Base-by-base conservation (phyloP, 2,797 vertebrate species). In the Enteromius afrohamiltoni region DNA sequence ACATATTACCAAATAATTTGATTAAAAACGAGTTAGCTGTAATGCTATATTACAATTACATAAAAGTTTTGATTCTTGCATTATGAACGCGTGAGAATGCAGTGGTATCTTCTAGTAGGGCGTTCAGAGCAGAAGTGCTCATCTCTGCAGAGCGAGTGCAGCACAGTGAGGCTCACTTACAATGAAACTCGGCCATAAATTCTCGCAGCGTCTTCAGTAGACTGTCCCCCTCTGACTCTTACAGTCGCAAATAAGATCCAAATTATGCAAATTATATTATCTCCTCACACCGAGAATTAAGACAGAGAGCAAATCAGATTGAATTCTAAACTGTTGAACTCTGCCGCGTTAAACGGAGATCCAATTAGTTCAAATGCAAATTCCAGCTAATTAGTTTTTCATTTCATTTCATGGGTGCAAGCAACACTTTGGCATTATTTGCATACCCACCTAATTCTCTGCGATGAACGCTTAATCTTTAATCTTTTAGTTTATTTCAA, bases 351-450 rank as follows among this genome's bases (percentile, higher is more conserved):
- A 92, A 93, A 94, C 91, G 90, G 91, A 93, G 92, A 94, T 94
- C 93, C 93, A 94, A 95, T 96, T 94, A 93, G 92, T 94, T 94
- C 95, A 87, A 93, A 88, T 91, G 91, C 93, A 96, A 95, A 93
- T 95, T 95, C 92, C 93, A 89, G 91, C 94, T 94, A 96, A 96
- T 96, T 95, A 94, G 93, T 93, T 94, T 95, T 95, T 93, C 94
- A 92, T 95, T 96, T 87, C 95, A 93, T 93, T 95, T 93, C 92
- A 93, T 94, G 95, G 94, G 92, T 95, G 94, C 94, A 94, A 93
- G 93, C 93, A 95, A 94, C 94, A 93, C 93, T 92, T 93, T 94
- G 92, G 93, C 92, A 87, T 91, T 89, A 90, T 94, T 95, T 95
- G 95, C 87, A 88, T 85, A 86, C 88, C 87, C 83, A 82, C 55